A percentile compares a stretch with the other conserved stretches of the same genome.
phyloP scores from a whole-genome alignment of 2,888 invertebrate genomes.

The Caradrina clavipalpis region DNA sequence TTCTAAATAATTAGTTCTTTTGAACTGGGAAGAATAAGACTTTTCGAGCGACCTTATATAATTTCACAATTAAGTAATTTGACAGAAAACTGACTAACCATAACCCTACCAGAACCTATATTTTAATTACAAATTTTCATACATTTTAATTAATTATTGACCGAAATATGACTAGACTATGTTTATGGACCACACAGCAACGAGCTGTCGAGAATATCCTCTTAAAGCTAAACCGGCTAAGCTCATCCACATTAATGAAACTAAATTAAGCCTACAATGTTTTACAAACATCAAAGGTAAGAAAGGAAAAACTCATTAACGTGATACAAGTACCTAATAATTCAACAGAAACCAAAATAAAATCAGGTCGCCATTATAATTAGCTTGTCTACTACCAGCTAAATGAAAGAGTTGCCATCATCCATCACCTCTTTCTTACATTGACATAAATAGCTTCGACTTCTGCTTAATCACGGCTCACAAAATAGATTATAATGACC shows the following conservation, averaged over 20 bases:
- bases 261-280: not conserved
- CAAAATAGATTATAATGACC: constrained; percentile 55
- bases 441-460: constrained; percentile 48
- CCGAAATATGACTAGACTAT: too few relatives aligned
- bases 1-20: too few relatives aligned
- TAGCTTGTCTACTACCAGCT: constrained; percentile 47
- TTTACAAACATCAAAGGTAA: not conserved
- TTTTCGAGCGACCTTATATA: too few relatives aligned
- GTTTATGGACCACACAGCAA: too few relatives aligned
- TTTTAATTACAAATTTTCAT: too few relatives aligned
- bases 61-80: too few relatives aligned
- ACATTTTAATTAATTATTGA: too few relatives aligned
- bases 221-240: not conserved
- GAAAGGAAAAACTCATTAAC: constrained; percentile 8
- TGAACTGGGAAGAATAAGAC: too few relatives aligned
- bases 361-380: constrained; percentile 53
- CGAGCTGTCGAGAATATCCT: too few relatives aligned
- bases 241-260: not conserved
- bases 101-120: too few relatives aligned
- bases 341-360: constrained; percentile 20
- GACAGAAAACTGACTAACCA: too few relatives aligned
- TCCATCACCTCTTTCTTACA: constrained; percentile 56
- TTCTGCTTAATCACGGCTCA: constrained; percentile 55
- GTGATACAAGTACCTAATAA: constrained; percentile 2
- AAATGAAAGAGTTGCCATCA: constrained; percentile 54